Evolutionary conservation across 2,888 invertebrate genomes (phyloP).

Genomic region (Acronicta leporina): DNA sequence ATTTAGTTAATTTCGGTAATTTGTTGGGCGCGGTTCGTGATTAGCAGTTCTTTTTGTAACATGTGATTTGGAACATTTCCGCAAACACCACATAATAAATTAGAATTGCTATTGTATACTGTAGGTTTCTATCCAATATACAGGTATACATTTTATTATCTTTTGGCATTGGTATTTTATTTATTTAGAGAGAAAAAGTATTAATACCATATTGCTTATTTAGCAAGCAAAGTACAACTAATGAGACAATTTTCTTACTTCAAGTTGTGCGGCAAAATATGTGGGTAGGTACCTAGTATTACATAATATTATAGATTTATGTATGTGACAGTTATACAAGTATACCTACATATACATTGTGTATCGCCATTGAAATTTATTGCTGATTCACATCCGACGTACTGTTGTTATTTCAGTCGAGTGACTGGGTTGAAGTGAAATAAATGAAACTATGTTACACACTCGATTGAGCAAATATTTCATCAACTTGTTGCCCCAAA

Average conservation of each 20-base stretch:
- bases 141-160: too few species aligned
- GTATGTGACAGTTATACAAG: conserved; percentile 53
- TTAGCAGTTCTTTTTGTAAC: conserved; percentile 49
- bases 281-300: conserved; percentile 47
- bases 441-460: conserved; percentile 87
- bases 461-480: conserved; percentile 87
- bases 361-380: conserved; percentile 79
- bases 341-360: conserved; percentile 46
- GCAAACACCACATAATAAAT: conserved; percentile 25
- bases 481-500: conserved; percentile 86
- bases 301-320: conserved; percentile 59
- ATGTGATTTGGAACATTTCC: conserved; percentile 50
- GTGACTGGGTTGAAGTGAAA: conserved; percentile 84
- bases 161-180: background rate
- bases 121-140: too few species aligned
- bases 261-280: conserved; percentile 50
- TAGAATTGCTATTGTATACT: background rate
- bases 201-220: conserved; percentile 18
- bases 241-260: conserved; percentile 31
- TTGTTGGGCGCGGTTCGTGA: conserved; percentile 45
- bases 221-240: conserved; percentile 23
- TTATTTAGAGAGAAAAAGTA: background rate
- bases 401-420: conserved; percentile 84
- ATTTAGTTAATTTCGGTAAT: conserved; percentile 52
- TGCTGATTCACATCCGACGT: conserved; percentile 81